These are phyloP conservation scores for Probosciger aterrimus DNA, from an alignment of 2,113 vertebrate species.

Conservation along the genomic window DNA sequence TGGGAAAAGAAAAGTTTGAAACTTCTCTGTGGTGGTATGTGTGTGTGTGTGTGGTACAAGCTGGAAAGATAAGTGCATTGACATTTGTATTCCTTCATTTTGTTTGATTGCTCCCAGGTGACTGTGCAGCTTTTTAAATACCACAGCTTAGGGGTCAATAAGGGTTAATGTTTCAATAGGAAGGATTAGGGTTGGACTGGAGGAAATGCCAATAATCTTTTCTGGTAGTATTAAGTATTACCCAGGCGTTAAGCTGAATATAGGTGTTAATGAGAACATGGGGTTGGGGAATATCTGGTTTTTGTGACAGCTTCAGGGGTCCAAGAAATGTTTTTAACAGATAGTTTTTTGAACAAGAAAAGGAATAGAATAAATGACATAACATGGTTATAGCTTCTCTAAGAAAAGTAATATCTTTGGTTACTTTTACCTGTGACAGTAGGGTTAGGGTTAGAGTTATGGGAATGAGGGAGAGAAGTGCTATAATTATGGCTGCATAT, in stretches of 20 bases:
- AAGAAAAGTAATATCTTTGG: neutral
- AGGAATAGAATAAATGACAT: neutral
- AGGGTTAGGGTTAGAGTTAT: neutral
- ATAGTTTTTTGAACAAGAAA: neutral
- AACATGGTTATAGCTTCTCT: neutral
- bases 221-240: neutral
- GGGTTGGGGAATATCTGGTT: rapidly evolving
- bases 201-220: neutral
- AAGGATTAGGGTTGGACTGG: neutral
- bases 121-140: neutral
- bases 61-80: neutral
- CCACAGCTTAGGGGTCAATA: neutral
- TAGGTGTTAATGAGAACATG: neutral
- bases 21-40: neutral
- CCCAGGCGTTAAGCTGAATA: neutral
- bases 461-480: neutral
- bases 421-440: neutral
- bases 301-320: neutral
- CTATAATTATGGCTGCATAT: neutral
- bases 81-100: neutral
- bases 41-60: neutral
- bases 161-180: neutral
- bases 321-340: neutral
- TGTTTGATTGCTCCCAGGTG: neutral
- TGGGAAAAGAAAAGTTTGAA: neutral